These are phyloP conservation scores for Sorex maritimensis DNA, from an alignment of 2,797 vertebrate species.

Conservation along the genomic window DNA sequence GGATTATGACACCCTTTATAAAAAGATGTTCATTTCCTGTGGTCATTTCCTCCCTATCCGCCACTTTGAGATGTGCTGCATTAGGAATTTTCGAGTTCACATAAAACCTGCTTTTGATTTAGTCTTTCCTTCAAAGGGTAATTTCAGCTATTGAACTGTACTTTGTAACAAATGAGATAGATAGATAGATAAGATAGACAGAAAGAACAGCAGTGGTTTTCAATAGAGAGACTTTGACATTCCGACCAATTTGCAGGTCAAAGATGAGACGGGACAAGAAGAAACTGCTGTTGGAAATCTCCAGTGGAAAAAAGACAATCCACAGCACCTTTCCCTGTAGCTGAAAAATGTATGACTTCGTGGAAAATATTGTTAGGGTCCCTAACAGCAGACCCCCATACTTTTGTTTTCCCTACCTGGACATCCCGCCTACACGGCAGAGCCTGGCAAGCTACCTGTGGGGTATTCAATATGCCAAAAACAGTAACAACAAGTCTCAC, in stretches of 20 bases:
- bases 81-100: not conserved
- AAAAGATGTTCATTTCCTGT: not conserved
- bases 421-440: not conserved
- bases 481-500: too few relatives aligned
- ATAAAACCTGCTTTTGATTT: not conserved
- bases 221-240: not conserved
- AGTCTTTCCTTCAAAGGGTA: not conserved
- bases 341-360: not conserved
- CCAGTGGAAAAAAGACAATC: not conserved
- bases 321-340: not conserved
- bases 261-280: not conserved
- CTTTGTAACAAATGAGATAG: not conserved
- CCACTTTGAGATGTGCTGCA: not conserved
- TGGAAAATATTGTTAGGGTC: not conserved
- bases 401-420: not conserved
- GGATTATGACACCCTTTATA: not conserved
- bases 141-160: not conserved
- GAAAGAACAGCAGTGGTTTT: not conserved
- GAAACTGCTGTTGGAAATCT: not conserved
- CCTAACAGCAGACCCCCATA: not conserved
- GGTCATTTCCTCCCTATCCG: not conserved
- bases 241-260: not conserved
- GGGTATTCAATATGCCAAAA: too few relatives aligned
- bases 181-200: not conserved
- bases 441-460: too few relatives aligned